phyloP scores from a whole-genome alignment of 2,888 invertebrate species.

The Cybosia mesomella region DNA sequence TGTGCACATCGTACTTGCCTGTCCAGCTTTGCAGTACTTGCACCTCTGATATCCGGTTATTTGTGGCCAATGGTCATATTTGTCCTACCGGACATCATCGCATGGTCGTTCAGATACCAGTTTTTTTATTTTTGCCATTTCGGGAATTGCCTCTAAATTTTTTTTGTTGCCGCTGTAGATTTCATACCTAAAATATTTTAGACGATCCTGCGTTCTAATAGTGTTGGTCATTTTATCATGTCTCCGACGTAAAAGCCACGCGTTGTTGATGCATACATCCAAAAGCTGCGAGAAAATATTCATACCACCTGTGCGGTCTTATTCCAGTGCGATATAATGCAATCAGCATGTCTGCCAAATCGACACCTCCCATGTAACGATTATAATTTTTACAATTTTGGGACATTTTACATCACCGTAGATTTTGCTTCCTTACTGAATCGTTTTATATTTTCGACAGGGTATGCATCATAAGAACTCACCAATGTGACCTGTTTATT shows the following conservation, averaged over 20 bases:
- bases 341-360: conserved; percentile 47
- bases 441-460: background rate
- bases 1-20: conserved; percentile 41
- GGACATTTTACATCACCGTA: too few species aligned
- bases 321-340: conserved; percentile 49
- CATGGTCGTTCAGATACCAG: conserved; percentile 34
- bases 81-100: conserved; percentile 39
- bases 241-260: conserved; percentile 32
- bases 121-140: background rate
- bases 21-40: conserved; percentile 39
- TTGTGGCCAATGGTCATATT: conserved; percentile 41
- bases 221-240: conserved; percentile 26
- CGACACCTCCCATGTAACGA: too few species aligned
- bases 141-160: conserved; percentile 1
- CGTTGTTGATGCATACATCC: too few species aligned
- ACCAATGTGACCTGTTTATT: conserved; percentile 42
- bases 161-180: conserved; percentile 22
- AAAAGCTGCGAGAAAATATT: conserved; percentile 41
- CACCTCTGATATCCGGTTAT: conserved; percentile 36
- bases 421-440: conserved; percentile 20
- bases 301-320: conserved; percentile 48
- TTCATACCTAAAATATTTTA: conserved; percentile 41
- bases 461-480: conserved; percentile 35
- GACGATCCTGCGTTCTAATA: conserved; percentile 32
- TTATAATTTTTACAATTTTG: too few species aligned